Evolutionary conservation across 1,140 invertebrate genomes (phyloP).

Genomic region (Drosophila subpulchrella): DNA sequence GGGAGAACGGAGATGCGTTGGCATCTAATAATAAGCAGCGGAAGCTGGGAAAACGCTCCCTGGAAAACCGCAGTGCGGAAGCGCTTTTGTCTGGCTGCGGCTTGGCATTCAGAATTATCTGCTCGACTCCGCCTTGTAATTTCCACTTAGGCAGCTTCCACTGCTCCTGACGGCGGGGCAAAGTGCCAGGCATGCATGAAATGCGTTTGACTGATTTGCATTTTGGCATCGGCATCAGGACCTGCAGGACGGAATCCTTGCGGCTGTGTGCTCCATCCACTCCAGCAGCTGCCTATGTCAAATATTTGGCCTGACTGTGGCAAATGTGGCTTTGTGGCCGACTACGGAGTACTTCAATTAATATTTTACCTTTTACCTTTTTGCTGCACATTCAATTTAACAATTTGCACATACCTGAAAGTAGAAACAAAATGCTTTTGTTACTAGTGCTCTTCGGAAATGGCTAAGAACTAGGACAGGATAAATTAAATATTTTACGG

Average conservation of each 20-base stretch:
- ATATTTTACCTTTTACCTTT: conserved; percentile 49
- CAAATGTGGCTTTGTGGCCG: conserved; percentile 43
- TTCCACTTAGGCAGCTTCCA: conserved; percentile 17
- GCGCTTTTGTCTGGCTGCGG: conserved; percentile 31
- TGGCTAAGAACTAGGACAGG: not conserved
- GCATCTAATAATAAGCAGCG: conserved; percentile 19
- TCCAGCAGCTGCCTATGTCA: conserved; percentile 27
- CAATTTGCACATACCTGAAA: conserved; percentile 56
- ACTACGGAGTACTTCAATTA: conserved; percentile 35
- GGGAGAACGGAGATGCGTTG: not conserved
- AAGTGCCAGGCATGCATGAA: conserved; percentile 65
- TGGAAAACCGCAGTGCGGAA: conserved; percentile 24
- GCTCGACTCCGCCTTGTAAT: conserved; percentile 23
- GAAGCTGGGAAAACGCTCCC: conserved; percentile 5
- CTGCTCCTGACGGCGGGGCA: not conserved
- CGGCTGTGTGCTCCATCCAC: conserved; percentile 29
- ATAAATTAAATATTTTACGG: not conserved
- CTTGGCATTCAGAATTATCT: conserved; percentile 29
- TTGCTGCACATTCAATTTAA: conserved; percentile 21
- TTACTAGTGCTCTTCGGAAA: conserved; percentile 9
- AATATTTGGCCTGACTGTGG: conserved; percentile 40
- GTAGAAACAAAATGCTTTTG: conserved; percentile 17
- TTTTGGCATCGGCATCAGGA: conserved; percentile 39
- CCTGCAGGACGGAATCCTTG: conserved; percentile 26
- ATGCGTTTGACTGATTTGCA: conserved; percentile 77